A percentile compares a stretch with the other conserved stretches of the same genome.
Evolutionary conservation across 2,797 vertebrate genomes (phyloP).

Genomic region (Miichthys miiuy): DNA sequence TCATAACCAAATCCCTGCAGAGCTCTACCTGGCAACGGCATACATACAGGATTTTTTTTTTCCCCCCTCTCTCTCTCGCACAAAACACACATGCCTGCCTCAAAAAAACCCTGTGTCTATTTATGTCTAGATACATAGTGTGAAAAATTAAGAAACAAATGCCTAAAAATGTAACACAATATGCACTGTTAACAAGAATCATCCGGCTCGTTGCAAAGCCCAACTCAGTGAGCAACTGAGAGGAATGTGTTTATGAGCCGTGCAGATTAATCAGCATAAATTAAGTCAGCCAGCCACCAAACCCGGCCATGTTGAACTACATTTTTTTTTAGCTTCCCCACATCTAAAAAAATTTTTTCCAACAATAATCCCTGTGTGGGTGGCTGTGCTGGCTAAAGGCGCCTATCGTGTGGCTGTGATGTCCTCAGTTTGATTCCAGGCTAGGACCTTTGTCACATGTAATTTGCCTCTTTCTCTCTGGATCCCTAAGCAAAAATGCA

Average conservation of each 20-base stretch:
- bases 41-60: conserved; percentile 55
- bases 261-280: conserved; percentile 72
- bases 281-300: conserved; percentile 53
- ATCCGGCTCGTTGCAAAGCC: conserved; percentile 21
- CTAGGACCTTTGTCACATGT: conserved; percentile 60
- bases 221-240: conserved; percentile 11
- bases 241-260: conserved; percentile 38
- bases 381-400: conserved; percentile 60
- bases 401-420: conserved; percentile 62
- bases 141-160: conserved; percentile 24
- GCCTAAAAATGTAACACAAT: conserved; percentile 13
- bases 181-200: conserved; percentile 7
- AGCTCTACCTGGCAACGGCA: conserved; percentile 72
- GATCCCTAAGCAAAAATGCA: conserved; percentile 8
- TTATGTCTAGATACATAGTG: neutral
- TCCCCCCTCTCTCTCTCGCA: conserved; percentile 30
- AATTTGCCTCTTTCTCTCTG: conserved; percentile 37
- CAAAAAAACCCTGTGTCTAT: conserved; percentile 32
- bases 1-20: conserved; percentile 62
- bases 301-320: conserved; percentile 43
- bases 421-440: conserved; percentile 61
- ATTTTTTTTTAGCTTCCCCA: conserved; percentile 46
- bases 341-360: conserved; percentile 19
- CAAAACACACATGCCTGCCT: conserved; percentile 52
- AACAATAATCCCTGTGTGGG: conserved; percentile 70